Percentiles rank a stretch among this genome's conserved stretches.
These are phyloP conservation scores for Thaumetopoea pityocampa DNA, from an alignment of 1,140 invertebrate genomes.

Conservation along the genomic window DNA sequence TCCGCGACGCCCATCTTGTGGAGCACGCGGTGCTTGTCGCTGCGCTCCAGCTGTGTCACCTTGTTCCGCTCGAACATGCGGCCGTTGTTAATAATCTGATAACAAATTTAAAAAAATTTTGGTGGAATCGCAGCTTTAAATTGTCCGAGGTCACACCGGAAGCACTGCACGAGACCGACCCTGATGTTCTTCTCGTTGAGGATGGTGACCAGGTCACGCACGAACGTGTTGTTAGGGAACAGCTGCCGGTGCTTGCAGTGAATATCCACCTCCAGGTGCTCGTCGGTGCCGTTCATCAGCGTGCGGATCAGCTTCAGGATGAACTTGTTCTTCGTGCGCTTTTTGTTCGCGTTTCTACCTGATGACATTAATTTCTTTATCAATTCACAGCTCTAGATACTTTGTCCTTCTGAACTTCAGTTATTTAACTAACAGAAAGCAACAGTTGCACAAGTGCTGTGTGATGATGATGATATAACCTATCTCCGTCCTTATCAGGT, in stretches of 20 bases:
- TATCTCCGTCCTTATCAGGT: too few relatives aligned
- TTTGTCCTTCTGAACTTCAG: too few relatives aligned
- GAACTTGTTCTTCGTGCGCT: constrained; percentile 52
- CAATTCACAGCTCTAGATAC: too few relatives aligned
- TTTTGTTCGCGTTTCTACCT: constrained; percentile 16
- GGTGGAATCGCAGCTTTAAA: too few relatives aligned
- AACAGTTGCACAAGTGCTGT: too few relatives aligned
- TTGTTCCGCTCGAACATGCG: constrained; percentile 50
- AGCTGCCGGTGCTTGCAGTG: constrained; percentile 43
- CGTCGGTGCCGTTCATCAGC: constrained; percentile 23
- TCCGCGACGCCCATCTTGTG: constrained; percentile 23
- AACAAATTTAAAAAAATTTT: neutral
- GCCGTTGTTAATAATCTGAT: constrained; percentile 61
- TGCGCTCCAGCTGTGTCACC: constrained; percentile 29
- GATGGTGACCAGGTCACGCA: constrained; percentile 51
- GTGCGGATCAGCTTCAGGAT: constrained; percentile 38
- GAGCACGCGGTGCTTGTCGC: constrained; percentile 6
- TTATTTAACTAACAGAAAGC: too few relatives aligned
- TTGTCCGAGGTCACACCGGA: too few relatives aligned
- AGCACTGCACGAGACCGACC: too few relatives aligned
- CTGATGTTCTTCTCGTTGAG: constrained; percentile 53
- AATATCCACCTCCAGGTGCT: constrained; percentile 55
- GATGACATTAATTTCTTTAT: too few relatives aligned
- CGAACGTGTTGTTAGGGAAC: constrained; percentile 56
- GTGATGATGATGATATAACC: too few relatives aligned